Conservation (phyloP, 2,888 invertebrate species). For the Melieria crassipennis region DNA sequence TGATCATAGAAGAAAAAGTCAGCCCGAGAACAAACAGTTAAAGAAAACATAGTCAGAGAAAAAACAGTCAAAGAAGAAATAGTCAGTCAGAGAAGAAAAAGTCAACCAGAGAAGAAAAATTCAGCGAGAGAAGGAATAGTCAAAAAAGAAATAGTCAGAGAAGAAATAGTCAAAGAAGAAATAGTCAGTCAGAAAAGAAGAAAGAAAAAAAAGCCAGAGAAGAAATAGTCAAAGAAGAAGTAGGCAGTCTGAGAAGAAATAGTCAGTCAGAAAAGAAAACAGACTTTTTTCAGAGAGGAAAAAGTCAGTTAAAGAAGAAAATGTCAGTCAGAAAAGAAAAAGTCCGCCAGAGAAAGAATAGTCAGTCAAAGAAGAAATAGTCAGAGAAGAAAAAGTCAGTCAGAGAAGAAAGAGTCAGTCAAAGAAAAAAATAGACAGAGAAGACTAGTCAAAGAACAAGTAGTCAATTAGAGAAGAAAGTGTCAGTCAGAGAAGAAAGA, state of each 20-base stretch:
- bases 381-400: background rate
- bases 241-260: background rate
- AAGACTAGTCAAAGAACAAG: background rate
- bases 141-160: background rate
- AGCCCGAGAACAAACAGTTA: background rate
- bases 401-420: background rate
- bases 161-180: background rate
- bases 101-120: background rate
- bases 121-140: background rate
- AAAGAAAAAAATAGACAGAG: too few relatives aligned
- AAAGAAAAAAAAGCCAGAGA: too few relatives aligned
- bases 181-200: background rate
- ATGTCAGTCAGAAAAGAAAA: background rate
- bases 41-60: background rate
- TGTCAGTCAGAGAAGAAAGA: background rate
- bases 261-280: background rate
- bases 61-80: background rate
- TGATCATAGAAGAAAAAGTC: background rate
- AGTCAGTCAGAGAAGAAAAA: background rate
- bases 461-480: background rate
- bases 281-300: too few relatives aligned
- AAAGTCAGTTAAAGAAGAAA: background rate
- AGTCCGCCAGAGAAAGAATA: background rate
- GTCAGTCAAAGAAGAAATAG: background rate
- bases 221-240: background rate